Evolutionary conservation across 2,113 vertebrate genomes (phyloP).

Genomic region (Albula glossodonta): DNA sequence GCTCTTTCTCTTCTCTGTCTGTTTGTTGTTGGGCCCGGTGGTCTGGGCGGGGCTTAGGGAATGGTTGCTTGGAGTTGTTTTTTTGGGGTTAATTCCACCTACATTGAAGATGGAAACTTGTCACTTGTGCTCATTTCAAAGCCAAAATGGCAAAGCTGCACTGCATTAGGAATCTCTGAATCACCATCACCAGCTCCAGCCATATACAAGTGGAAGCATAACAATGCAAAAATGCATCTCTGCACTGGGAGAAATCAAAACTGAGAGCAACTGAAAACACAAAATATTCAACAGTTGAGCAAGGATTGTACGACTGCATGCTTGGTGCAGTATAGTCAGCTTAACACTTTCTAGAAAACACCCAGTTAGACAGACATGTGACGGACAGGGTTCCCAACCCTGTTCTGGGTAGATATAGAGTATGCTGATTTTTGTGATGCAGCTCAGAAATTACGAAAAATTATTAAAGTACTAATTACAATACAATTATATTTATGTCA

Average conservation of each 20-base stretch:
- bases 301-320: not conserved
- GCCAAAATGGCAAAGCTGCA: not conserved
- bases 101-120: not conserved
- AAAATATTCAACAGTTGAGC: not conserved
- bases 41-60: constrained; percentile 53
- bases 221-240: not conserved
- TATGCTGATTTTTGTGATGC: not conserved
- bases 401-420: not conserved
- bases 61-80: constrained; percentile 50
- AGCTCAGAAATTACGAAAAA: not conserved
- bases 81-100: constrained; percentile 65
- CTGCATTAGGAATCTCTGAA: not conserved
- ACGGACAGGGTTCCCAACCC: not conserved
- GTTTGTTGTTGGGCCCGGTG: constrained; percentile 49
- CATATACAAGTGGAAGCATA: not conserved
- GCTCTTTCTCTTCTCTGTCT: constrained; percentile 46
- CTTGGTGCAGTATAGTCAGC: not conserved
- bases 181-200: not conserved
- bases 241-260: not conserved
- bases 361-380: not conserved
- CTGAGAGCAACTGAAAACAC: not conserved
- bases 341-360: not conserved
- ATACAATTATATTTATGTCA: not conserved
- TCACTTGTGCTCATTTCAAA: not conserved
- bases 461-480: not conserved